Evolutionary conservation across 2,113 vertebrate genomes (phyloP), one percentile per base, ranked within the genome.

Genomic region (Ploceus nigricollis): DNA sequence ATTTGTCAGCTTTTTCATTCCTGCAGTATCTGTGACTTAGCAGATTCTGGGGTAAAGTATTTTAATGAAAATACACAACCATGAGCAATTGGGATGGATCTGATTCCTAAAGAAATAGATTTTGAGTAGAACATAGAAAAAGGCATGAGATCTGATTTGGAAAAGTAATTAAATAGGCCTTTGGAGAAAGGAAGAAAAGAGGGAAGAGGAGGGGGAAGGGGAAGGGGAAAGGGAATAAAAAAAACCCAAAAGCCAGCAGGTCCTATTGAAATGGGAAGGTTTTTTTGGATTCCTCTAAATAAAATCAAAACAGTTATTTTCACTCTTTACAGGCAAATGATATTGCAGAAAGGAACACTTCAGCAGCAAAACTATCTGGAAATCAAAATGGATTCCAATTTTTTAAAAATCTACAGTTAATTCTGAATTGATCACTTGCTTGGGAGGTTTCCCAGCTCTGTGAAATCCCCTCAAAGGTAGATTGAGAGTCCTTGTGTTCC

Each of bases 151-250:
- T 31, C 11, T 58, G 25, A 22, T 31, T 50, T 44, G 11, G 25
- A 68, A 37, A 76, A 37, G 16, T 37, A 27, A 27, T 50, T 37
- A 58, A 68, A 37, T 12, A 58, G 24, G 6, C 7, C 20, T 76
- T n/a, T 66, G 70, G 31, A 75, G 15, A 51, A 53, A 45, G 22
- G 27, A 45, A 42, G 25, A 58, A 61, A 40, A 40, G 14, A 22
- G 13, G 25, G 4, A 15, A 31, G 3, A 8, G 10, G 11, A 27
- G 10, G 2, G 3, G 18, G 2, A 28, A 17, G 7, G 42, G 10
- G 33, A 27, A 17, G 24, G 9, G 19, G 28, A 39, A 39, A 2
- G 2, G 7, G 30, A 16, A 50, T 8, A 11, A 12, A 42, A 57
- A 58, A 37, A 51, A 2, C 2, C 9, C 15, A 53, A 23, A 78